Percentiles rank a stretch among this genome's conserved stretches.
phyloP scores from a whole-genome alignment of 2,888 invertebrate species.

The Octodonta nipae region DNA sequence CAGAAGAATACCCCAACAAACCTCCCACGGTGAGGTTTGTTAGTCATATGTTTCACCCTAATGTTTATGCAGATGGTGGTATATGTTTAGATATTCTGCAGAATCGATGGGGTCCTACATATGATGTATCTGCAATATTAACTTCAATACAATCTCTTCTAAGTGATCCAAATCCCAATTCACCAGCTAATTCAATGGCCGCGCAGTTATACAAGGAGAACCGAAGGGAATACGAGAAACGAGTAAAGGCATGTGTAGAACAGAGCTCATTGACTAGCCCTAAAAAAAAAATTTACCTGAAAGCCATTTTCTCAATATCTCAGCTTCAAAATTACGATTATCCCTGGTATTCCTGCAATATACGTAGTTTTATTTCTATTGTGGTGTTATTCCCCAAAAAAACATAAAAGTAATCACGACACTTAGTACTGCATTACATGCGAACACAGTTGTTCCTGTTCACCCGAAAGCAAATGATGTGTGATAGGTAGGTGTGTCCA shows the following conservation, averaged over 20 bases:
- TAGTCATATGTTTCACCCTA: slow-evolving; percentile 99
- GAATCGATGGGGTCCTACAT: slow-evolving; percentile 99
- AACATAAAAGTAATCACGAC: no score
- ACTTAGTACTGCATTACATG: no score
- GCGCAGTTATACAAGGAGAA: slow-evolving; percentile 99
- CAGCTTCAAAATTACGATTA: no score
- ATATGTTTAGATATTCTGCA: slow-evolving; percentile 98
- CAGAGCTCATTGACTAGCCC: no score
- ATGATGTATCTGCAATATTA: slow-evolving; percentile 98
- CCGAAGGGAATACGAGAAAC: slow-evolving; percentile 96
- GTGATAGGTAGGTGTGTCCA: no score
- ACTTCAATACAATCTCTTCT: slow-evolving; percentile 99
- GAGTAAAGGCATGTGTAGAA: slow-evolving; percentile 98
- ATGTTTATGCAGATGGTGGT: slow-evolving; percentile 98
- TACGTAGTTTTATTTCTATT: no score
- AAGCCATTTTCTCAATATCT: no score
- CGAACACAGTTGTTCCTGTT: no score
- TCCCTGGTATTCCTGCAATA: no score
- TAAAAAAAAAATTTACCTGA: no score
- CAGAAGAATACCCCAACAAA: slow-evolving; percentile 99
- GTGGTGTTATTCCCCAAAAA: no score
- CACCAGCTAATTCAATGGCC: slow-evolving; percentile 97
- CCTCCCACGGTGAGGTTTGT: slow-evolving; percentile 98
- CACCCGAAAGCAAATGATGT: no score
- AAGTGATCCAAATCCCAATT: slow-evolving; percentile 99